Evolutionary conservation across 2,113 vertebrate genomes (phyloP).

Genomic region (Melanotaenia duboulayi): DNA sequence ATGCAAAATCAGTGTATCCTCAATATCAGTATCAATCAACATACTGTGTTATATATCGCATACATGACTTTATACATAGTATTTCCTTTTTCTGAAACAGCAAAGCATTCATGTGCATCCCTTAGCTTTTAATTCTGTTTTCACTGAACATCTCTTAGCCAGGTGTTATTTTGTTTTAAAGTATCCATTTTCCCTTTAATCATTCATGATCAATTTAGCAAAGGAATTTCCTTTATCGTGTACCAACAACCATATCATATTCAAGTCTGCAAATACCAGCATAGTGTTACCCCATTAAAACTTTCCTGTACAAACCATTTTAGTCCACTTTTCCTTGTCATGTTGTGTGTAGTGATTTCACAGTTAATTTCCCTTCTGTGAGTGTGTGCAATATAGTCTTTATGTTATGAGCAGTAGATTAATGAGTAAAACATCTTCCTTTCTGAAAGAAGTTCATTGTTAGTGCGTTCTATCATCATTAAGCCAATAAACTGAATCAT

Average conservation of each 20-base stretch:
- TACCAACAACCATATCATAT: constrained; percentile 18
- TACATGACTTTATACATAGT: too few species aligned
- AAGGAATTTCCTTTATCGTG: constrained; percentile 15
- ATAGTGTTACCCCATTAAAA: background rate
- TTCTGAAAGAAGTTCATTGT: background rate
- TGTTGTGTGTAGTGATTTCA: constrained; percentile 21
- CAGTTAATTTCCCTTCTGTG: background rate
- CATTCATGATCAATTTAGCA: constrained; percentile 21
- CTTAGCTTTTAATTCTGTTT: background rate
- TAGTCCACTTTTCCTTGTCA: constrained; percentile 1
- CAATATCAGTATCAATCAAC: too few species aligned
- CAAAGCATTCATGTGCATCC: background rate
- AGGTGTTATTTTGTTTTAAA: constrained; percentile 13
- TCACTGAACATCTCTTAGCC: background rate
- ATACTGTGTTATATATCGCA: too few species aligned
- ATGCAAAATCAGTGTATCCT: background rate
- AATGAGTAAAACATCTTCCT: background rate
- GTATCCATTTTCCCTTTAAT: constrained; percentile 23
- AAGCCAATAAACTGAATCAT: background rate
- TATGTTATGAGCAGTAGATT: background rate
- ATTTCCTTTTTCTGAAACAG: background rate
- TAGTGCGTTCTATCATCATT: background rate
- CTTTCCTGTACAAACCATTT: constrained; percentile 4
- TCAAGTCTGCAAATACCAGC: constrained; percentile 6
- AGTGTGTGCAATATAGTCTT: background rate